Evolutionary conservation across 2,888 invertebrate genomes (phyloP).

Genomic region (Heteromyza rotundicornis): DNA sequence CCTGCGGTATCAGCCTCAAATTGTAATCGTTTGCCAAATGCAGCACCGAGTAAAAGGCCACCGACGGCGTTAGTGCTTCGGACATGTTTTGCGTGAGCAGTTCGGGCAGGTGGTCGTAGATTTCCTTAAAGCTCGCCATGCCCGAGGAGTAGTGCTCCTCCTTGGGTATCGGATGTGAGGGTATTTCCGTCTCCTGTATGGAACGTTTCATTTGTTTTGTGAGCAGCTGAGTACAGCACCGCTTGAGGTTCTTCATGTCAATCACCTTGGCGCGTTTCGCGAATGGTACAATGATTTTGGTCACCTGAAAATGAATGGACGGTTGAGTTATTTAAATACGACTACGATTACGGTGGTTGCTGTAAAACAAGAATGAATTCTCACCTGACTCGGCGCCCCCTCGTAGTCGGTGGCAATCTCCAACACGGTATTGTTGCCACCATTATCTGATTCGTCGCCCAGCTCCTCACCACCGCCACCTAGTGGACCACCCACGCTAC

Average conservation of each 20-base stretch:
- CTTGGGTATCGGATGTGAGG: constrained; percentile 37
- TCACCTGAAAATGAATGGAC: constrained; percentile 36
- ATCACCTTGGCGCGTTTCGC: constrained; percentile 84
- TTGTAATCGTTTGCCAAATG: constrained; percentile 85
- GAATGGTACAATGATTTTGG: constrained; percentile 77
- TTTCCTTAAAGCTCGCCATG: constrained; percentile 65
- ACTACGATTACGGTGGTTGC: too few species aligned
- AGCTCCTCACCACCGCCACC: constrained; percentile 53
- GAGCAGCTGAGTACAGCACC: constrained; percentile 74
- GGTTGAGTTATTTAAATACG: neutral
- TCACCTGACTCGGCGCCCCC: constrained; percentile 68
- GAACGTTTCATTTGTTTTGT: constrained; percentile 43
- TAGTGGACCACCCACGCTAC: constrained; percentile 56
- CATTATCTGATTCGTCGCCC: constrained; percentile 25
- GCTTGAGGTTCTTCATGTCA: constrained; percentile 83
- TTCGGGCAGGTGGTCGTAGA: constrained; percentile 68
- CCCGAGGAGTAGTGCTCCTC: constrained; percentile 60
- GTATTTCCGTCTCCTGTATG: constrained; percentile 33
- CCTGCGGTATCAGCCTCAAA: constrained; percentile 65
- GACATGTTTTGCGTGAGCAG: constrained; percentile 69
- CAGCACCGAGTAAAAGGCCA: constrained; percentile 80
- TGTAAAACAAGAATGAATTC: too few species aligned
- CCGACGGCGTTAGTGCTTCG: constrained; percentile 76
- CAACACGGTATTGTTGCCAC: constrained; percentile 50
- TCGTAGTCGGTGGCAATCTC: constrained; percentile 68